Evolutionary conservation across 2,888 invertebrate species (phyloP), one percentile per base, ranked within the genome.

Genomic region (Philonicus albiceps): DNA sequence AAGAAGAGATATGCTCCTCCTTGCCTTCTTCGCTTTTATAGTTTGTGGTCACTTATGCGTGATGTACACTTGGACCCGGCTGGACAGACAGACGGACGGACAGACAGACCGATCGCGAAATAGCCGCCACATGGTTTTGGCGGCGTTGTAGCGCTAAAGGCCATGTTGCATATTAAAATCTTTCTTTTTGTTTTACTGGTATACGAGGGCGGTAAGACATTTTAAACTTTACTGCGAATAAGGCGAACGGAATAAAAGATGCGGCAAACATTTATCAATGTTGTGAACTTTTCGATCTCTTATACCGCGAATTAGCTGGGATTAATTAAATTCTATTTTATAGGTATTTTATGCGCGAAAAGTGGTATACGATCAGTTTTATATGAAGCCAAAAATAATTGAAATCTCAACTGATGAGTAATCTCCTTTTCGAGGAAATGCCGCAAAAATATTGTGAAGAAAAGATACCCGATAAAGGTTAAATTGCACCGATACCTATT

Each of bases 1-100:
- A 73, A 49, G 75, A 75, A 31, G 34, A 85, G 49, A 74, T 73
- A 75, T 75, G 74, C 85, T 85, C 85, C 85, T 85, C 85, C 85
- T 85, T 75, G 34, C 53, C 53, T 85, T 53, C 53, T 85, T 75
- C 37, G 37, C 74, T 34, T 31, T 85, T 53, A 75, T 85, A 53
- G 74, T 40, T 72, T 34, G 74, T 84, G 84, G 84, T 84, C 84
- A 84, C 22, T 84, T 73, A 49, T 78, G 78, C 78, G 78, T 78
- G 49, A 74, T 34, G 34, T 34, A 31, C 19, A 74, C 22, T 27
- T 64, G 22, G 64, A 8, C 4, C 31, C n/a, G 16, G 34, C 7
- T 16, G 74, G 31, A 31, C 34, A n/a, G 74, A 31, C 34, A 1
- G 64, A 19, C 64, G 64, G 22, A 64, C 22, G 64, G 22, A 5